phyloP scores from a whole-genome alignment of 2,888 invertebrate genomes.

The Agapostemon virescens region DNA sequence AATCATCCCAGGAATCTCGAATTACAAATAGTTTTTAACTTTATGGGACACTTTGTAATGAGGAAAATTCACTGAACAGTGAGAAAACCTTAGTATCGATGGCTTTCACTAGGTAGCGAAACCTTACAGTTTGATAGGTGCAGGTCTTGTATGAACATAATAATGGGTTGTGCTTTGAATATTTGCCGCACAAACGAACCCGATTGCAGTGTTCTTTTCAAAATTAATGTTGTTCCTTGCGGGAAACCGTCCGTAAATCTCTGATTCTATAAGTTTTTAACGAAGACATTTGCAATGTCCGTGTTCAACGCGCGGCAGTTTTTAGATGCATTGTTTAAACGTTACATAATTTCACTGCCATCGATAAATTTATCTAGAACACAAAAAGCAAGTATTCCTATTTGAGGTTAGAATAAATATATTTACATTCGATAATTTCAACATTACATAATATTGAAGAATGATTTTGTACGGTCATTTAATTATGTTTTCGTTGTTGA shows the following conservation, averaged over 20 bases:
- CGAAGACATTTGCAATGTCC: conserved; percentile 61
- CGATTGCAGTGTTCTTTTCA: conserved; percentile 25
- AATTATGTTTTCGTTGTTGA: not conserved
- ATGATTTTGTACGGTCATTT: conserved; percentile 1
- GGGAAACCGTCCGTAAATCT: conserved; percentile 19
- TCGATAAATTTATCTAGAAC: conserved; percentile 84
- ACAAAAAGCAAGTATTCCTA: conserved; percentile 84
- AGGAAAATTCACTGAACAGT: no score
- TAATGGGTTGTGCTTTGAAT: conserved; percentile 35
- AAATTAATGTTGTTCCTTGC: conserved; percentile 33
- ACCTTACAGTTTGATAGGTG: not conserved
- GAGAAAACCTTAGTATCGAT: no score
- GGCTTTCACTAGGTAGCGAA: no score
- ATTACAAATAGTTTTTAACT: no score
- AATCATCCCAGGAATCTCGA: no score
- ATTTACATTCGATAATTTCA: conserved; percentile 44
- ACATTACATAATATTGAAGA: conserved; percentile 60
- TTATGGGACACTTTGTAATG: no score
- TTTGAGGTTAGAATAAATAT: conserved; percentile 62
- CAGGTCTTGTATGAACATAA: conserved; percentile 24
- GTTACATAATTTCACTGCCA: conserved; percentile 72
- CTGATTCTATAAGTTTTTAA: conserved; percentile 47
- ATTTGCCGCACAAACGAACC: conserved; percentile 42
- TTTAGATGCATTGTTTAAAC: conserved; percentile 71
- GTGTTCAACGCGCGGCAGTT: conserved; percentile 71